Conservation (phyloP, 2,113 vertebrate genomes). For the Epinephelus lanceolatus region DNA sequence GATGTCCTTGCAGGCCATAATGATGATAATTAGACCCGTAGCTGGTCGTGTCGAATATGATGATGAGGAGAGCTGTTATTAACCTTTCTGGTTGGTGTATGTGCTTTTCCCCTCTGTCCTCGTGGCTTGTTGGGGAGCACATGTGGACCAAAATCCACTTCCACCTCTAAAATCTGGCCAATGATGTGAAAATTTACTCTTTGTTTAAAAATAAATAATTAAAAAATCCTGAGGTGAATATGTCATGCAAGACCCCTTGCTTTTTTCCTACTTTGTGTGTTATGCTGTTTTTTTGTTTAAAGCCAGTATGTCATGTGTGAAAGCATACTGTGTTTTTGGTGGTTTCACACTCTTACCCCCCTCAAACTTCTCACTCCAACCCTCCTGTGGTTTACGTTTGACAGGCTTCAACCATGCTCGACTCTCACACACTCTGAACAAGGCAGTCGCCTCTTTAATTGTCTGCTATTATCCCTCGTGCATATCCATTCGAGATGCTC, state of each 20-base stretch:
- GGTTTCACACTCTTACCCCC: conserved; percentile 60
- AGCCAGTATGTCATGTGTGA: conserved; percentile 69
- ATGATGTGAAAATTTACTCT: conserved; percentile 22
- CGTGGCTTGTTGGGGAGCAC: conserved; percentile 38
- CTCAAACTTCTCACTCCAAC: conserved; percentile 69
- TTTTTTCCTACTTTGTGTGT: conserved; percentile 9
- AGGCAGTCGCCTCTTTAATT: conserved; percentile 80
- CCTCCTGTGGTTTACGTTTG: conserved; percentile 75
- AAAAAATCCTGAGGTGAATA: background rate
- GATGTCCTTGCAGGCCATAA: conserved; percentile 94
- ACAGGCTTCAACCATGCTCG: conserved; percentile 81
- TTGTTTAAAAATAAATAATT: background rate
- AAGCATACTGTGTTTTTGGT: conserved; percentile 68
- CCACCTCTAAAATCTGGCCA: background rate
- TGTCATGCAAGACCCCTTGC: conserved; percentile 6
- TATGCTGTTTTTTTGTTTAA: conserved; percentile 55
- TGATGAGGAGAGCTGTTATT: conserved; percentile 94
- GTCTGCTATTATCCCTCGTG: conserved; percentile 76
- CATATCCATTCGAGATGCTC: conserved; percentile 71
- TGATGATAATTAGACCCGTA: conserved; percentile 96
- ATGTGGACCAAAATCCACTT: conserved; percentile 21
- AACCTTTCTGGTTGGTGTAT: conserved; percentile 90
- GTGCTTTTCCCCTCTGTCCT: conserved; percentile 69
- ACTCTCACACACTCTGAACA: conserved; percentile 75
- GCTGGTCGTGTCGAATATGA: conserved; percentile 94